Evolutionary conservation across 2,113 vertebrate species (phyloP).

Genomic region (Thunnus thynnus): DNA sequence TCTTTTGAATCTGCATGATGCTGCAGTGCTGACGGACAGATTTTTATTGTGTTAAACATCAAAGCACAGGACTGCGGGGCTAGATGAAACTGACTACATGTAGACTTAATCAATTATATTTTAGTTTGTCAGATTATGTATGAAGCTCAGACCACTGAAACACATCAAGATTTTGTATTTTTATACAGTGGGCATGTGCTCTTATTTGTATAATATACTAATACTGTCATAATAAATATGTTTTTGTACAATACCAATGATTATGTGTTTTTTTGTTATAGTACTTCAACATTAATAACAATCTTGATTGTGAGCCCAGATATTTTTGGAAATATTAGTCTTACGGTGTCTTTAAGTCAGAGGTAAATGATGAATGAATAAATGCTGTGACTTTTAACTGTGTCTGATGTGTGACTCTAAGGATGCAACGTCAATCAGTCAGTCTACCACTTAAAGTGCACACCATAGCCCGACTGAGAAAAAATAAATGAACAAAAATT

Average conservation of each 20-base stretch:
- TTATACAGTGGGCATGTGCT: conserved; percentile 62
- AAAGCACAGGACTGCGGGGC: conserved; percentile 24
- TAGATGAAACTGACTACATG: conserved; percentile 68
- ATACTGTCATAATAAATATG: conserved; percentile 82
- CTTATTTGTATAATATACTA: conserved; percentile 76
- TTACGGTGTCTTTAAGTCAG: neutral
- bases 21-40: neutral
- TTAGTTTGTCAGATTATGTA: conserved; percentile 34
- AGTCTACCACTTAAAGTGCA: too few relatives aligned
- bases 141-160: conserved; percentile 47
- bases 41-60: neutral
- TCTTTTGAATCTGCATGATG: neutral
- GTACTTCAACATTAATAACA: neutral
- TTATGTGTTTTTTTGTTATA: conserved; percentile 26
- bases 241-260: conserved; percentile 73
- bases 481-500: too few relatives aligned
- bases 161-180: conserved; percentile 64
- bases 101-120: conserved; percentile 32
- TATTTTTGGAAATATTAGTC: neutral
- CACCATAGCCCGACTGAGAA: too few relatives aligned
- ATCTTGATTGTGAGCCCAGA: neutral
- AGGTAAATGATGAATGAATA: neutral
- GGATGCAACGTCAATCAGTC: too few relatives aligned
- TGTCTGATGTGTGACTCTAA: too few relatives aligned
- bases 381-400: too few relatives aligned